phyloP scores from a whole-genome alignment of 2,888 invertebrate species.

The Dolichomitus sp. region DNA sequence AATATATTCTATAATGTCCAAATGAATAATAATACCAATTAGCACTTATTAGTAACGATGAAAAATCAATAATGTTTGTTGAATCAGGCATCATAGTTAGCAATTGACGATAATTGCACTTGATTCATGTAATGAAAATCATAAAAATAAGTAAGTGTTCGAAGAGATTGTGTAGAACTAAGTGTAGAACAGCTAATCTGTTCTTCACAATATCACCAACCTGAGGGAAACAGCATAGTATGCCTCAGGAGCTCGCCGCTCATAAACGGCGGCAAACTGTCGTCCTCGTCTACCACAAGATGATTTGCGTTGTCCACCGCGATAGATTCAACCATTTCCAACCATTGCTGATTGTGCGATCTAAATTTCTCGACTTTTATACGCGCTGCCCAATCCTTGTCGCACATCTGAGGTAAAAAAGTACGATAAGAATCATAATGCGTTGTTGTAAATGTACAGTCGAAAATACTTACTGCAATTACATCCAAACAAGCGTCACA shows the following conservation, averaged over 20 bases:
- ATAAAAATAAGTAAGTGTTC: not conserved
- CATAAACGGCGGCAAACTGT: slow-evolving; percentile 92
- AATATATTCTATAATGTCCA: no score
- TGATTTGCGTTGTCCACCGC: slow-evolving; percentile 87
- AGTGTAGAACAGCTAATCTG: not conserved
- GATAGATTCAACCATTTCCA: slow-evolving; percentile 96
- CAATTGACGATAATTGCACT: not conserved
- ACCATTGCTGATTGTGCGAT: slow-evolving; percentile 99
- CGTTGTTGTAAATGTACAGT: not conserved
- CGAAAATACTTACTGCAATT: slow-evolving; percentile 90
- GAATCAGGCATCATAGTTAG: not conserved
- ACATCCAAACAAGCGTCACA: slow-evolving; percentile 98
- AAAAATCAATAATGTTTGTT: no score
- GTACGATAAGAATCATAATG: slow-evolving; percentile 20
- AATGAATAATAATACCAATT: no score
- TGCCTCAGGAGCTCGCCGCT: slow-evolving; percentile 91
- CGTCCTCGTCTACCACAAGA: slow-evolving; percentile 88
- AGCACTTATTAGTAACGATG: no score
- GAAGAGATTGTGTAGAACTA: not conserved
- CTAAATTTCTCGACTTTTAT: slow-evolving; percentile 98
- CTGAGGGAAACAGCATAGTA: slow-evolving; percentile 87
- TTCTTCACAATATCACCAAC: slow-evolving; percentile 71
- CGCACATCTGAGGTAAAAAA: slow-evolving; percentile 88
- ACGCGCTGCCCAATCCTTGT: slow-evolving; percentile 96
- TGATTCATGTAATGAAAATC: not conserved